Base-by-base conservation (phyloP, 2,888 invertebrate species). In the Myopa testacea region DNA sequence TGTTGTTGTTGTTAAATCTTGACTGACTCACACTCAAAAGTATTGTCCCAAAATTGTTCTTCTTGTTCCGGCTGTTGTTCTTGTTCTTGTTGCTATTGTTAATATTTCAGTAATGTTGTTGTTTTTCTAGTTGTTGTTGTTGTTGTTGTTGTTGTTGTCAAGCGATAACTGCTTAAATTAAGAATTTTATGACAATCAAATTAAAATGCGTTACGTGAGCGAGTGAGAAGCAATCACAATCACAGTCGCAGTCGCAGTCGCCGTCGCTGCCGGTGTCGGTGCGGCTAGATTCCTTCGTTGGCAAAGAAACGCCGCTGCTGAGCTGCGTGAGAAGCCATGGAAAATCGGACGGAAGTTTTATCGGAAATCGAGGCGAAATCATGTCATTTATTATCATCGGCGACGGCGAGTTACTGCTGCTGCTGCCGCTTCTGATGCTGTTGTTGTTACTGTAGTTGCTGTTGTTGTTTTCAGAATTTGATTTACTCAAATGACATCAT, bases 271-370 rank as follows among this genome's bases (percentile, higher is more conserved):
- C 26, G 26, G 26, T 26, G 26, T 2, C 26, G 26, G 26, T 26
- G 26, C 26, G 26, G 26, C 26, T 26, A 26, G 26, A 26, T 26
- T 26, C 26, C 26, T 26, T 26, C 26, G 26, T 26, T 2, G 26
- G 26, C 26, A 5, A n/a, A 12, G 16, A 55, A 14, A n/a, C 14
- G 38, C 37, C 4, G 37, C 34, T 65, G 37, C 65, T 65, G 62
- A 10, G 14, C 65, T 38, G 58, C 34, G 63, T 50, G 50, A 73
- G 63, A 60, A 62, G 62, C 63, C 45, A 19, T n/a, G 65, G 37
- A 52, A 74, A 63, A 62, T 26, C 74, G 74, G 65, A 74, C 74
- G 74, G 74, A 74, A 74, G 74, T 74, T 74, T 74, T 74, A 74
- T 74, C 74, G 74, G 74, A 74, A 74, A 65, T 65, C 65, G 65